Percentiles rank a stretch among this genome's conserved stretches.
Evolutionary conservation across 2,113 vertebrate species (phyloP).

Genomic region (Dendrocopos noguchii): DNA sequence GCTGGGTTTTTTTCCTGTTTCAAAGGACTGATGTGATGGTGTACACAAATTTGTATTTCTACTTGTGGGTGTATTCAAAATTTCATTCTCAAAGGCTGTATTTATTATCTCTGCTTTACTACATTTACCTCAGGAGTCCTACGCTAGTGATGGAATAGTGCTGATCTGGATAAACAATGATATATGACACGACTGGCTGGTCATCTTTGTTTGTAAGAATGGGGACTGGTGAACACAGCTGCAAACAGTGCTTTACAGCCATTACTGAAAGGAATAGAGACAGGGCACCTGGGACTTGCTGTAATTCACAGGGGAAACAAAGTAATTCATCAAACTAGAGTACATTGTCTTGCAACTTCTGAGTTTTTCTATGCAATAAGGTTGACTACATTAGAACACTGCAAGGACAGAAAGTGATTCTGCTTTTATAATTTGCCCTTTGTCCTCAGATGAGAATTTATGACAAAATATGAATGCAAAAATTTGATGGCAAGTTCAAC

Average conservation of each 20-base stretch:
- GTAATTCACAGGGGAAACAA: neutral
- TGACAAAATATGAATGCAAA: neutral
- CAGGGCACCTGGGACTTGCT: neutral
- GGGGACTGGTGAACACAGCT: neutral
- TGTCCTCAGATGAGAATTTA: neutral
- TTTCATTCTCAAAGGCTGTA: neutral
- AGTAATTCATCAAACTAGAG: neutral
- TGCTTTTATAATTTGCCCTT: neutral
- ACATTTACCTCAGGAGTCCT: neutral
- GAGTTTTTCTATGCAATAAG: neutral
- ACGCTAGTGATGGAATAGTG: neutral
- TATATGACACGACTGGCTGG: fast-evolving
- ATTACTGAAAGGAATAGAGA: neutral
- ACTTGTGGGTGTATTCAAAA: neutral
- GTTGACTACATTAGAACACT: neutral
- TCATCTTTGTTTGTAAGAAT: neutral
- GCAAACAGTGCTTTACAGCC: neutral
- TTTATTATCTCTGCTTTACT: neutral
- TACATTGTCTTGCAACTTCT: neutral
- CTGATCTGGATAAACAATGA: neutral
- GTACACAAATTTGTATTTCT: neutral
- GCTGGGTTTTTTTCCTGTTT: neutral
- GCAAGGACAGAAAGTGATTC: neutral
- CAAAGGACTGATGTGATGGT: neutral
- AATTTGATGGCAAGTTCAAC: neutral